These are phyloP conservation scores for Hesperophylax magnus DNA, from an alignment of 1,140 invertebrate genomes.

Conservation along the genomic window DNA sequence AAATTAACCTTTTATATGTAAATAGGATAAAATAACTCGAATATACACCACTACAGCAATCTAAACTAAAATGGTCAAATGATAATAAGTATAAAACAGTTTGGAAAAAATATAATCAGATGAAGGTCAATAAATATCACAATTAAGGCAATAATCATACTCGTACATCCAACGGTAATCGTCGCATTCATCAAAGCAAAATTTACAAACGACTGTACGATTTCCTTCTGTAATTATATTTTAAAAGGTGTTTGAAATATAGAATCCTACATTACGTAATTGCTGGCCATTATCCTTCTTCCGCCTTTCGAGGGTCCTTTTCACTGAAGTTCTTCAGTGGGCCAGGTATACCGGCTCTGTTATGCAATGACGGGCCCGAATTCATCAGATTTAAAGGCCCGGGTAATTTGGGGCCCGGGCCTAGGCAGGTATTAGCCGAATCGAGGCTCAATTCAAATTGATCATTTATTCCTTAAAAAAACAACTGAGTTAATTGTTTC, in stretches of 20 bases:
- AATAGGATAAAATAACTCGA: too few species aligned
- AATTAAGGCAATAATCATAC: too few species aligned
- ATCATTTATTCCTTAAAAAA: constrained; percentile 43
- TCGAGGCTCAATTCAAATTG: constrained; percentile 31
- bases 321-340: constrained; percentile 6
- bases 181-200: constrained; percentile 14
- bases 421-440: constrained; percentile 13
- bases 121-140: too few species aligned
- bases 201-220: neutral
- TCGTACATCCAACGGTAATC: neutral
- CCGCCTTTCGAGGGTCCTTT: constrained; percentile 16
- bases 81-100: too few species aligned
- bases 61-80: too few species aligned
- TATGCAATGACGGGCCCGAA: constrained; percentile 22
- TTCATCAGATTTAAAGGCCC: constrained; percentile 17
- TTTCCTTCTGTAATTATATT: constrained; percentile 20
- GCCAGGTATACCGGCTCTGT: neutral
- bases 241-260: constrained; percentile 11
- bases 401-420: constrained; percentile 16
- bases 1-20: too few species aligned
- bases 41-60: too few species aligned
- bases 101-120: too few species aligned
- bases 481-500: constrained; percentile 28
- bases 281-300: constrained; percentile 36
- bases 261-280: constrained; percentile 30